Conservation (phyloP, 2,113 vertebrate species). For the Festucalex cinctus region DNA sequence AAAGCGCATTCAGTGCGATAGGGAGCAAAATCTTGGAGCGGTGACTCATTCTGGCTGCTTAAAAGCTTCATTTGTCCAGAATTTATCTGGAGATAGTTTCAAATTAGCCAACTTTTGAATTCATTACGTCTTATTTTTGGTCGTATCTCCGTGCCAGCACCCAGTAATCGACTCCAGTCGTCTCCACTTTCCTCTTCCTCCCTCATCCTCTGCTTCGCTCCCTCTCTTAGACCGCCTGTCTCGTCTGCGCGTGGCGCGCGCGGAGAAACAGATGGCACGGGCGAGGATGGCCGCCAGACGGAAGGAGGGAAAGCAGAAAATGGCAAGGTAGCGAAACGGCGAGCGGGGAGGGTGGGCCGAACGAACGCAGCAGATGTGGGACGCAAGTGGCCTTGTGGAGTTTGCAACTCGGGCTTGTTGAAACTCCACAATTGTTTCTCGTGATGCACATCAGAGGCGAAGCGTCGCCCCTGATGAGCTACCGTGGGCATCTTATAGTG, state of each 20-base stretch:
- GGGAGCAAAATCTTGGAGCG: neutral
- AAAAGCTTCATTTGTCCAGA: neutral
- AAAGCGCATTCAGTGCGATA: neutral
- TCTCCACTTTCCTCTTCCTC: conserved; percentile 8
- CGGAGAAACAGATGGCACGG: conserved; percentile 61
- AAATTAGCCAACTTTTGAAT: neutral
- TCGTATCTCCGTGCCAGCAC: neutral
- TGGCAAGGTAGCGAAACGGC: conserved; percentile 36
- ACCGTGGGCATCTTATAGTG: conserved; percentile 44
- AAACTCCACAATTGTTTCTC: conserved; percentile 27
- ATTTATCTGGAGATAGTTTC: neutral
- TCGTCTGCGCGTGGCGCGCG: conserved; percentile 32
- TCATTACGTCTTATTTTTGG: neutral
- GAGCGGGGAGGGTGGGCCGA: conserved; percentile 32
- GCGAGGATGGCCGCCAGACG: conserved; percentile 58
- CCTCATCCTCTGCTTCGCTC: conserved; percentile 23
- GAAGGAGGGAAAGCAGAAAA: conserved; percentile 44
- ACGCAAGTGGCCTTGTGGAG: conserved; percentile 58
- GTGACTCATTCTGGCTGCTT: neutral
- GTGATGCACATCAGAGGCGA: conserved; percentile 43
- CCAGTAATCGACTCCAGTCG: conserved; percentile 13
- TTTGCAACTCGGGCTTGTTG: conserved; percentile 40
- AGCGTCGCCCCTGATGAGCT: conserved; percentile 35
- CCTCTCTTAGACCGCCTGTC: conserved; percentile 14
- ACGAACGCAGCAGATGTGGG: conserved; percentile 59